These are phyloP conservation scores for Leptopterna dolabrata DNA, from an alignment of 2,888 invertebrate species.

Conservation along the genomic window DNA sequence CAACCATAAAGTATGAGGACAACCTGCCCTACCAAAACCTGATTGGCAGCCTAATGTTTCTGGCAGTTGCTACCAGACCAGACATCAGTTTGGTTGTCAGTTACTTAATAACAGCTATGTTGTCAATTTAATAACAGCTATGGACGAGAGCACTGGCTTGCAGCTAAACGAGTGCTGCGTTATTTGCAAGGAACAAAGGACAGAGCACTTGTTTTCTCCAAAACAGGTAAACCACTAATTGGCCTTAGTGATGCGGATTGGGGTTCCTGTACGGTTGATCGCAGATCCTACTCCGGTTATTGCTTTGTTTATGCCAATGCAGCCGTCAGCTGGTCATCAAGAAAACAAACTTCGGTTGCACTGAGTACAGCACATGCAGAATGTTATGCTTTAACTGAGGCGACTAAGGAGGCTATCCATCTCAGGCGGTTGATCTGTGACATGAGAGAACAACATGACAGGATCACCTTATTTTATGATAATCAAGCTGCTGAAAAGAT, in stretches of 20 bases:
- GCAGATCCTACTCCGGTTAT: conserved; percentile 52
- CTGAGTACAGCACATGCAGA: conserved; percentile 49
- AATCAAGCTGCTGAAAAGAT: conserved; percentile 36
- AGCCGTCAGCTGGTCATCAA: conserved; percentile 47
- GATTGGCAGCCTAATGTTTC: conserved; percentile 32
- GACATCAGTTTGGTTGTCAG: conserved; percentile 51
- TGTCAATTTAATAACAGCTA: conserved; percentile 47
- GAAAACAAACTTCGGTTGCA: conserved; percentile 52
- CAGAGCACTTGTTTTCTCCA: conserved; percentile 37
- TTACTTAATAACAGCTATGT: too few species aligned
- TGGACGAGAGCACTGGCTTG: conserved; percentile 51
- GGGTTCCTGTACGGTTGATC: conserved; percentile 35
- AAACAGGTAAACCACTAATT: conserved; percentile 27
- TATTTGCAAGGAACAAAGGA: conserved; percentile 53
- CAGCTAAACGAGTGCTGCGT: conserved; percentile 56
- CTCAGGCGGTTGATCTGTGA: conserved; percentile 33
- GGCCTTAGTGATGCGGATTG: conserved; percentile 53
- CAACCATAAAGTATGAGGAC: neutral
- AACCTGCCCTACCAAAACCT: conserved; percentile 52
- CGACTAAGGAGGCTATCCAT: conserved; percentile 48
- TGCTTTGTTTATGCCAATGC: conserved; percentile 38
- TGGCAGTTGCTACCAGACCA: conserved; percentile 49
- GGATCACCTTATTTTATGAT: conserved; percentile 1
- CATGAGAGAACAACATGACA: conserved; percentile 3
- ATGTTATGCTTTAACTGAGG: conserved; percentile 20